Percentiles rank a stretch among this genome's conserved stretches.
phyloP scores from a whole-genome alignment of 2,113 vertebrate species.

The Muntiacus muntjak region DNA sequence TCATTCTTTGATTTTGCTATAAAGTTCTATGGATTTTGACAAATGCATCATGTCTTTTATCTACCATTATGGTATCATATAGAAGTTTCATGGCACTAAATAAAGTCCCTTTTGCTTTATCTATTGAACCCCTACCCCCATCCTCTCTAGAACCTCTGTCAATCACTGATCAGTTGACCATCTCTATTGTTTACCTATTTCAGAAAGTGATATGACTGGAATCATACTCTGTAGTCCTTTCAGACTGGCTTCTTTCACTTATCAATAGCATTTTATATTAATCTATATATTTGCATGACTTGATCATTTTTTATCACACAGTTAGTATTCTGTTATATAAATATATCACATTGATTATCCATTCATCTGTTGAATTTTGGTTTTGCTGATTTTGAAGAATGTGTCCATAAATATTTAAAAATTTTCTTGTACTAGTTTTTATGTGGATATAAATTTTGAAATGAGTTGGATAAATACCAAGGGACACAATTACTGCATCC shows the following conservation, averaged over 20 bases:
- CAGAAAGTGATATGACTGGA: not conserved
- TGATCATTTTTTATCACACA: not conserved
- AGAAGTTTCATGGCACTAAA: not conserved
- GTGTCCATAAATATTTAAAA: not conserved
- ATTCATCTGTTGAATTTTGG: not conserved
- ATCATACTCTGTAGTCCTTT: not conserved
- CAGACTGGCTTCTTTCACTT: not conserved
- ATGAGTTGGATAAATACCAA: not conserved
- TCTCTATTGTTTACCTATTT: not conserved
- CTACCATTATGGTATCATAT: not conserved
- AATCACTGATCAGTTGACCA: not conserved
- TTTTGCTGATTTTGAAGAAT: not conserved
- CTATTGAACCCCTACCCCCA: not conserved
- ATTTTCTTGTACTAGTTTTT: not conserved
- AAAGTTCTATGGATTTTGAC: not conserved
- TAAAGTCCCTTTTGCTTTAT: not conserved
- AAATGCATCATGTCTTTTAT: not conserved
- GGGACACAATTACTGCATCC: not conserved
- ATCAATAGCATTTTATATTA: not conserved
- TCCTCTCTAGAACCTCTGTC: not conserved
- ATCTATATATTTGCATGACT: not conserved
- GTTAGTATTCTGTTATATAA: not conserved
- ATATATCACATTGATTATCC: not conserved
- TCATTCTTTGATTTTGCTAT: not conserved
- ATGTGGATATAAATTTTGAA: not conserved